Evolutionary conservation across 2,797 vertebrate species (phyloP), one percentile per base, ranked within the genome.

Genomic region (Parauchenoglanis ngamensis): DNA sequence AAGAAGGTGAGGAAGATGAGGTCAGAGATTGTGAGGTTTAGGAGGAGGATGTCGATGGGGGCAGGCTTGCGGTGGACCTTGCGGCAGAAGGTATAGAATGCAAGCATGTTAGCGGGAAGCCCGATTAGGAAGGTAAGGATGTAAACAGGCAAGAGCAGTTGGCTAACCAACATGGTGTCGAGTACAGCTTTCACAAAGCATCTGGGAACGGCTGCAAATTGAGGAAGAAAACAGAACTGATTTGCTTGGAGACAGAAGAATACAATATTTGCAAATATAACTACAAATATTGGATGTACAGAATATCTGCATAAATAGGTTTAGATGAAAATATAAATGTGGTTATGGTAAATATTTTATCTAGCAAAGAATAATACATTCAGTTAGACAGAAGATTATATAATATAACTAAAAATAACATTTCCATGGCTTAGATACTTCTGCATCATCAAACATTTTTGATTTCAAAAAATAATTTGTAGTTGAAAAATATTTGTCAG

Each of bases 1-100:
- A 98, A 94, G 90, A 97, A 94, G 2, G 95, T 63, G 57, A 98
- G 93, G 73, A 98, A 96, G 19, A 97, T 89, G 2, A 98, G 95
- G 93, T 98, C 97, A 0, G 97, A 97, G 75, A 97, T 87, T 0
- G 97, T 98, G 85, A 98, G 95, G 95, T 96, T 97, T 87, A 98
- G 96, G 28, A 98, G 95, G 0, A 98, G 94, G 87, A 98, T 85
- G 94, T 97, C 97, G 2, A 97, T 93, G 0, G 97, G 95, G 0
- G 95, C 88, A 0, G 96, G 90, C 23, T 94, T 94, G 57, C 93
- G 95, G 0, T 90, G 91, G 65, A 96, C 91, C 23, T 97, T 96
- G 10, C 56, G 57, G 86, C 93, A 83, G 85, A 98, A 96, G 8
- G 96, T 96, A 86, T 87, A 88, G 19, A 98, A 95, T 0, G 96